Evolutionary conservation across 2,113 vertebrate species (phyloP).

Genomic region (Murina feae): DNA sequence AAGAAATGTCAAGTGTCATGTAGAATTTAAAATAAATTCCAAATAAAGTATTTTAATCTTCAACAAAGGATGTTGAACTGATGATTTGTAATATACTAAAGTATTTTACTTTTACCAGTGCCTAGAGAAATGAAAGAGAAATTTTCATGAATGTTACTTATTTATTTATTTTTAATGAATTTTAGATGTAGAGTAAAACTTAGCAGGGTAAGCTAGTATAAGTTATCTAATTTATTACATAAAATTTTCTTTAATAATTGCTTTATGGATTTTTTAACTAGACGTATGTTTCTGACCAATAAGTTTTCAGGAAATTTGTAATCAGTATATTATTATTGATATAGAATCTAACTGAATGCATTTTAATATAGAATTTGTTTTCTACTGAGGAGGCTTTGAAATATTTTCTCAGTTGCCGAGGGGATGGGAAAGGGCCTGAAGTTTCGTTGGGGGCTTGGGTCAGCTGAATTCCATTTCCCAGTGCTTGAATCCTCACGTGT

Average conservation of each 20-base stretch:
- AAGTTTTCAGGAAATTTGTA: background rate
- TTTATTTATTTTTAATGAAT: background rate
- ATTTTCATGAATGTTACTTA: background rate
- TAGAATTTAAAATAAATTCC: conserved; percentile 34
- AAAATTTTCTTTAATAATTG: background rate
- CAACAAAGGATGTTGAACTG: background rate
- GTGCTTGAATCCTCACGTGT: background rate
- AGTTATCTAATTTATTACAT: background rate
- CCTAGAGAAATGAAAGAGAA: background rate
- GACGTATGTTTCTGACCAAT: background rate
- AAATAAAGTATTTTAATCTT: conserved; percentile 24
- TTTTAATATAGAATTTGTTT: conserved; percentile 2
- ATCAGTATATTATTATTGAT: background rate
- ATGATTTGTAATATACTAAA: background rate
- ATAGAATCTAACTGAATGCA: background rate
- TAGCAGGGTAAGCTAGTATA: background rate
- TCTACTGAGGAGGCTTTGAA: background rate
- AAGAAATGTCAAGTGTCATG: background rate
- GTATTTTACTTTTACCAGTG: conserved; percentile 6
- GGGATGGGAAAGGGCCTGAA: background rate
- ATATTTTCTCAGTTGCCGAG: background rate
- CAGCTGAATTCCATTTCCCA: background rate
- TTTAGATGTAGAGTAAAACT: background rate
- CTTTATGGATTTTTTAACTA: background rate
- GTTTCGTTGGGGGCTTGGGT: background rate